Conservation (phyloP, 2,888 invertebrate species). For the Drosophila macrothrix region DNA sequence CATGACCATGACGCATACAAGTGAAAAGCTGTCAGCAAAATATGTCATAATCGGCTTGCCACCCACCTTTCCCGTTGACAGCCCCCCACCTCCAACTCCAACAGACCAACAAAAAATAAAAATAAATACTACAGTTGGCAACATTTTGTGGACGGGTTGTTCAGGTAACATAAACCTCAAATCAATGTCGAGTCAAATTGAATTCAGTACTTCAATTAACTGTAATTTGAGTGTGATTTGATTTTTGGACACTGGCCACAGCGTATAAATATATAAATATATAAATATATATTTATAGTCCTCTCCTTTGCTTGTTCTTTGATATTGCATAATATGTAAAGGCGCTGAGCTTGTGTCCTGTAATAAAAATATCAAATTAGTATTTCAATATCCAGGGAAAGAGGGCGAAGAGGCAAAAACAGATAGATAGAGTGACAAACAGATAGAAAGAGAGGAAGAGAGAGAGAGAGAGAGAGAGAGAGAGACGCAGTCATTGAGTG, state of each 20-base stretch:
- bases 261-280: background rate
- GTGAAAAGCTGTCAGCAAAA: constrained; percentile 1
- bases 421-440: background rate
- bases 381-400: constrained; percentile 22
- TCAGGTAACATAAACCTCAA: constrained; percentile 23
- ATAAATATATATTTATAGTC: constrained; percentile 20
- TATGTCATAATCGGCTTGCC: constrained; percentile 6
- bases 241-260: constrained; percentile 25
- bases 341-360: constrained; percentile 10
- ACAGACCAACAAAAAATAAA: background rate
- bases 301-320: background rate
- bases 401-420: background rate
- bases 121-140: constrained; percentile 9
- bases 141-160: background rate
- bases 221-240: constrained; percentile 56
- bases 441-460: background rate
- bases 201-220: constrained; percentile 41
- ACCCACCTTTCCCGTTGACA: background rate
- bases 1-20: background rate
- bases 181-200: constrained; percentile 21
- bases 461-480: background rate
- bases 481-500: background rate
- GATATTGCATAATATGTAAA: constrained; percentile 42
- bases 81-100: background rate
- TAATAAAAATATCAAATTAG: constrained; percentile 41